phyloP scores from a whole-genome alignment of 2,797 vertebrate genomes.

The Sciurus vulgaris region DNA sequence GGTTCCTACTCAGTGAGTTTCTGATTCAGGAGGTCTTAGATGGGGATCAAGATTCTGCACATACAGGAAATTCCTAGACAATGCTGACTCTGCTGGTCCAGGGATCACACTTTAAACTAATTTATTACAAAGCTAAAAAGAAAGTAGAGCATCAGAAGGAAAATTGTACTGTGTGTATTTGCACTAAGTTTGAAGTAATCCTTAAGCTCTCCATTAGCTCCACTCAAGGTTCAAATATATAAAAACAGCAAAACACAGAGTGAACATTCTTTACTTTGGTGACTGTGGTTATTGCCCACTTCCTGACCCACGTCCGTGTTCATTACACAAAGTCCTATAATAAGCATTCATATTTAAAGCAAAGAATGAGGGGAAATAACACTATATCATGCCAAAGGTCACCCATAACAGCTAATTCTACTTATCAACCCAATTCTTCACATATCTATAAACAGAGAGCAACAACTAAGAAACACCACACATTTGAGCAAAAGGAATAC shows the following conservation, averaged over 20 bases:
- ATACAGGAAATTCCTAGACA: not conserved
- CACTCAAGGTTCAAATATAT: slow-evolving; percentile 18
- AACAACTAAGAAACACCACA: not conserved
- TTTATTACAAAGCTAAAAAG: slow-evolving; percentile 14
- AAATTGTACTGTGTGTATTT: not conserved
- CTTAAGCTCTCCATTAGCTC: not conserved
- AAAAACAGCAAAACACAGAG: slow-evolving; percentile 24
- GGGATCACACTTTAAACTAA: slow-evolving; percentile 15
- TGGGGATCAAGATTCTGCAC: not conserved
- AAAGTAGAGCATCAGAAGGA: not conserved
- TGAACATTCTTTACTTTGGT: not conserved
- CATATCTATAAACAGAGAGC: not conserved
- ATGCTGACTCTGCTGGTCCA: not conserved
- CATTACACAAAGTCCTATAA: not conserved
- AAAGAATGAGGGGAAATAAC: not conserved
- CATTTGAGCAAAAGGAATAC: not conserved
- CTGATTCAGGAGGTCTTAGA: not conserved
- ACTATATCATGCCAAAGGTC: not conserved
- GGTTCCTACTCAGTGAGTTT: not conserved
- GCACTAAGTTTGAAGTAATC: not conserved
- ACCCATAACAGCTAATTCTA: not conserved
- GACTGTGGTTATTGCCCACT: not conserved
- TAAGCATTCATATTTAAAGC: not conserved
- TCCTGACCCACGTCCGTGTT: not conserved
- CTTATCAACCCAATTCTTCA: not conserved